Percentiles rank a stretch among this genome's conserved stretches.
Conservation (phyloP, 2,888 invertebrate species). For the Luffia ferchaultella region DNA sequence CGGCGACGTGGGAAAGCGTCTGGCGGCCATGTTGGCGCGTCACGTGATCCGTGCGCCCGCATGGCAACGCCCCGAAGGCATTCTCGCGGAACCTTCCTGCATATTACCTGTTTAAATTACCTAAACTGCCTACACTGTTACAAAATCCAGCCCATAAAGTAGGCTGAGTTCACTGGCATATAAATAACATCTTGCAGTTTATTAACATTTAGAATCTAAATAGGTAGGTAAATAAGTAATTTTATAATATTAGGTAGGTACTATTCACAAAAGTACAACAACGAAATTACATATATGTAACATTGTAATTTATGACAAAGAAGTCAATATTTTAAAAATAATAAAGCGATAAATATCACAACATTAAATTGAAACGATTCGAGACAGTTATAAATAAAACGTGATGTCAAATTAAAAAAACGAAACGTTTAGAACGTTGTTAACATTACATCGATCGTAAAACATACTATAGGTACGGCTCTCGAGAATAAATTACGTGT, state of each 20-base stretch:
- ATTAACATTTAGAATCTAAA: too few species aligned
- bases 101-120: too few species aligned
- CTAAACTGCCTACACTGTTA: too few species aligned
- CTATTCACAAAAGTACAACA: too few species aligned
- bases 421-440: background rate
- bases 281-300: too few species aligned
- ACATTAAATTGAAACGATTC: background rate
- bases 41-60: conserved; percentile 52
- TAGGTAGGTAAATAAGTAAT: too few species aligned
- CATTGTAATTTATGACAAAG: too few species aligned
- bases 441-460: background rate
- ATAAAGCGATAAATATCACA: background rate
- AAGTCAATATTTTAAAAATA: too few species aligned
- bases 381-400: background rate
- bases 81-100: background rate
- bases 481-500: background rate
- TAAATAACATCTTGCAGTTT: too few species aligned
- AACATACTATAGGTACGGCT: background rate
- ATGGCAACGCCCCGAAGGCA: conserved; percentile 42
- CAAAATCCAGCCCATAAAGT: too few species aligned
- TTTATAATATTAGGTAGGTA: too few species aligned
- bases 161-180: too few species aligned
- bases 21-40: conserved; percentile 60
- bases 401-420: background rate
- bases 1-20: conserved; percentile 63